A percentile compares a stretch with the other conserved stretches of the same genome.
Evolutionary conservation across 2,113 vertebrate species (phyloP).

Genomic region (Rhinolophus sinicus): DNA sequence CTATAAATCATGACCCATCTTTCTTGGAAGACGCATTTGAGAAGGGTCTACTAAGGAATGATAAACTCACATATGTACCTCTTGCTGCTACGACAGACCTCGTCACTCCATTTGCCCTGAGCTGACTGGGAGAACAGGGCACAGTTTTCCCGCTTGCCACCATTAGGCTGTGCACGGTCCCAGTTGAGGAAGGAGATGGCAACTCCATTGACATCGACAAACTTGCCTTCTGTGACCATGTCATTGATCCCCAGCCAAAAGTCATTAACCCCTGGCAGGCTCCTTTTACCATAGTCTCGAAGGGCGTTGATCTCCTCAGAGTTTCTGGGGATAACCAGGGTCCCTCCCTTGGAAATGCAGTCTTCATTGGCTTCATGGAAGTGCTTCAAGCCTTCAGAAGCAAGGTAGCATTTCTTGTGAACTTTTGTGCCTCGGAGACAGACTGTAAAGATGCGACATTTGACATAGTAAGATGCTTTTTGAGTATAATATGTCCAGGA

Average conservation of each 20-base stretch:
- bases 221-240: conserved; percentile 94
- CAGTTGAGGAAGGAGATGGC: conserved; percentile 93
- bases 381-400: conserved; percentile 90
- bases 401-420: conserved; percentile 95
- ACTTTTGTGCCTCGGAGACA: conserved; percentile 96
- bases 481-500: background rate
- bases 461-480: background rate
- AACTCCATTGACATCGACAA: conserved; percentile 94
- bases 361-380: conserved; percentile 97
- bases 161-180: conserved; percentile 93
- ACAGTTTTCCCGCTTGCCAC: conserved; percentile 94
- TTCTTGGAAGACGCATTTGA: background rate
- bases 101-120: conserved; percentile 96
- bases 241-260: conserved; percentile 97
- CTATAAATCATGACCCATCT: background rate
- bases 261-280: conserved; percentile 87
- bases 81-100: conserved; percentile 93
- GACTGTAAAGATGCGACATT: conserved; percentile 88
- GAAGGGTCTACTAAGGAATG: conserved; percentile 87
- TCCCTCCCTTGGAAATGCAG: conserved; percentile 96
- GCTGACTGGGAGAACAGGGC: conserved; percentile 90
- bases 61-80: conserved; percentile 96
- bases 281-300: conserved; percentile 92
- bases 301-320: conserved; percentile 90
- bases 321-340: conserved; percentile 92